These are phyloP conservation scores for Tenualosa ilisha DNA, from an alignment of 2,797 vertebrate species.

Conservation along the genomic window DNA sequence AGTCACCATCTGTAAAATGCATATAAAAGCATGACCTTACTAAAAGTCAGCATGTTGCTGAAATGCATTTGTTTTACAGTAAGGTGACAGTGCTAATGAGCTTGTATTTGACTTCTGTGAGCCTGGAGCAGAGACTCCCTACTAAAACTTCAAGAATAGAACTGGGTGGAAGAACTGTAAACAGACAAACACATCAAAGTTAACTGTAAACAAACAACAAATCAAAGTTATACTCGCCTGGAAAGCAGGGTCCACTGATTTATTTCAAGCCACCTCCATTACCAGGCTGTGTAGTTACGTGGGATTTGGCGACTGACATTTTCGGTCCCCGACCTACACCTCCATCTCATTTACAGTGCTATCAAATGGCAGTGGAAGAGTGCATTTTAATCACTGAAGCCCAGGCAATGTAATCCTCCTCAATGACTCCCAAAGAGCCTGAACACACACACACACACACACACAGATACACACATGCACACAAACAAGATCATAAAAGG, in stretches of 20 bases:
- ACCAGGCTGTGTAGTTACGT: not conserved
- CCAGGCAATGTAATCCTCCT: slow-evolving; percentile 5
- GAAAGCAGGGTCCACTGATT: not conserved
- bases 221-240: not conserved
- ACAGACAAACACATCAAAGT: not conserved
- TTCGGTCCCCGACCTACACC: not conserved
- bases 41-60: not conserved
- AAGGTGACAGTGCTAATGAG: not conserved
- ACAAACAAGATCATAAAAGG: not conserved
- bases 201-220: not conserved
- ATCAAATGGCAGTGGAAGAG: not conserved
- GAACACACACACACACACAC: not conserved
- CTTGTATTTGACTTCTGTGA: not conserved
- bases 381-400: slow-evolving; percentile 23
- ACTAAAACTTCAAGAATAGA: not conserved
- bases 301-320: not conserved
- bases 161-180: not conserved
- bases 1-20: not conserved
- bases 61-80: not conserved
- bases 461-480: not conserved
- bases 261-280: not conserved
- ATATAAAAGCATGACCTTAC: not conserved
- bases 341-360: not conserved
- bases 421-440: not conserved
- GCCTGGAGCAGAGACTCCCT: not conserved